These are phyloP conservation scores for Penaeus vannamei DNA, from an alignment of 1,140 invertebrate genomes.

Conservation along the genomic window DNA sequence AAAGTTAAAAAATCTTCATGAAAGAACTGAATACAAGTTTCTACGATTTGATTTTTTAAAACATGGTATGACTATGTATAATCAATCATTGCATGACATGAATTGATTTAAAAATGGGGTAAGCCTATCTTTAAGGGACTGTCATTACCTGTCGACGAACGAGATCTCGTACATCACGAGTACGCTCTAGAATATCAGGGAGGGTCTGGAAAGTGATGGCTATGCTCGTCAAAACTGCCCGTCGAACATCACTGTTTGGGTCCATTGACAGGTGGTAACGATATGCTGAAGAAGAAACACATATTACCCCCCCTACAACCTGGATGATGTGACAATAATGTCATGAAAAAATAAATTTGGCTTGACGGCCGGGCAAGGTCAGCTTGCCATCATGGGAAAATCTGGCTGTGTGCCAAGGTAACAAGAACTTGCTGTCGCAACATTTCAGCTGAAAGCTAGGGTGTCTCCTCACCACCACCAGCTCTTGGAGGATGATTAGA, in stretches of 20 bases:
- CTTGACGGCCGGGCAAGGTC: too few relatives aligned
- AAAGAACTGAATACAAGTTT: not conserved
- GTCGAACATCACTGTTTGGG: constrained; percentile 81
- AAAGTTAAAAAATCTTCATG: not conserved
- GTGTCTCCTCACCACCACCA: too few relatives aligned
- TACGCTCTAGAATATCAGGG: constrained; percentile 79
- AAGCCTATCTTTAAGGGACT: not conserved
- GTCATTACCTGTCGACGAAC: constrained; percentile 78
- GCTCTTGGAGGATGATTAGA: too few relatives aligned
- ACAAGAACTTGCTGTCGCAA: too few relatives aligned
- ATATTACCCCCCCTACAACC: too few relatives aligned
- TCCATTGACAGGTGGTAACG: constrained; percentile 84
- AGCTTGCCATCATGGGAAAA: too few relatives aligned
- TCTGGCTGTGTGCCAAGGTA: too few relatives aligned
- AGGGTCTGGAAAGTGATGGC: constrained; percentile 79
- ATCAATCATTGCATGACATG: not conserved
- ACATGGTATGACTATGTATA: not conserved
- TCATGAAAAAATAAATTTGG: too few relatives aligned
- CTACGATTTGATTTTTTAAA: not conserved
- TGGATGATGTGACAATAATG: too few relatives aligned
- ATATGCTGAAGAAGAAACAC: constrained; percentile 75
- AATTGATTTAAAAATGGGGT: not conserved
- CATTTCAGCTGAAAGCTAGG: too few relatives aligned
- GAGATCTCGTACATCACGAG: constrained; percentile 82
- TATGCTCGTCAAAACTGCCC: constrained; percentile 79